Evolutionary conservation across 1,140 invertebrate species (phyloP).

Genomic region (Zaprionus gabonicus): DNA sequence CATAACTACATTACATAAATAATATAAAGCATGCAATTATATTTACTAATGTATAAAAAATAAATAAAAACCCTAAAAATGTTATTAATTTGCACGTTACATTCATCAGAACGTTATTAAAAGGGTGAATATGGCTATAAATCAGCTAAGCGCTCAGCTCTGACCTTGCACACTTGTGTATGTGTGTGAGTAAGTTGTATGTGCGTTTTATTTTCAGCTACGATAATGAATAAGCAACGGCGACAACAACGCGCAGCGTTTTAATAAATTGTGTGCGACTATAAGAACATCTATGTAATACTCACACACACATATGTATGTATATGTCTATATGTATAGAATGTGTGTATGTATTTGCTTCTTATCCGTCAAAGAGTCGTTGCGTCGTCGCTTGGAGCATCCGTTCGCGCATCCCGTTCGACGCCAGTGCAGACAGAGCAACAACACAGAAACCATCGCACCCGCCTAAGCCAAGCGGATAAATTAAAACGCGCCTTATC

Average conservation of each 20-base stretch:
- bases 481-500: constrained; percentile 14
- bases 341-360: constrained; percentile 20
- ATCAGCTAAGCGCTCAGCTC: constrained; percentile 13
- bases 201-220: constrained; percentile 52
- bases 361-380: constrained; percentile 70
- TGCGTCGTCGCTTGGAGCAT: constrained; percentile 36
- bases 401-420: constrained; percentile 42
- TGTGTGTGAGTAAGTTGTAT: constrained; percentile 6
- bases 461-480: constrained; percentile 30
- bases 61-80: background rate
- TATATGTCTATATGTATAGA: background rate
- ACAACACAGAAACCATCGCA: constrained; percentile 43
- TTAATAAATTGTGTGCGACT: constrained; percentile 32
- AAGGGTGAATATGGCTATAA: constrained; percentile 5
- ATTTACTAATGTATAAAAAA: background rate
- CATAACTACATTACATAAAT: too few species aligned
- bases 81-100: background rate
- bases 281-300: constrained; percentile 11
- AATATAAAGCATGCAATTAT: background rate
- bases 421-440: constrained; percentile 59
- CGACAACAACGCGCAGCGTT: constrained; percentile 40
- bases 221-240: constrained; percentile 48
- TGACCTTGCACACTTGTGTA: constrained; percentile 2
- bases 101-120: background rate
- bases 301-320: background rate